Evolutionary conservation across 2,797 vertebrate species (phyloP).

Genomic region (Gobio occitaniae): DNA sequence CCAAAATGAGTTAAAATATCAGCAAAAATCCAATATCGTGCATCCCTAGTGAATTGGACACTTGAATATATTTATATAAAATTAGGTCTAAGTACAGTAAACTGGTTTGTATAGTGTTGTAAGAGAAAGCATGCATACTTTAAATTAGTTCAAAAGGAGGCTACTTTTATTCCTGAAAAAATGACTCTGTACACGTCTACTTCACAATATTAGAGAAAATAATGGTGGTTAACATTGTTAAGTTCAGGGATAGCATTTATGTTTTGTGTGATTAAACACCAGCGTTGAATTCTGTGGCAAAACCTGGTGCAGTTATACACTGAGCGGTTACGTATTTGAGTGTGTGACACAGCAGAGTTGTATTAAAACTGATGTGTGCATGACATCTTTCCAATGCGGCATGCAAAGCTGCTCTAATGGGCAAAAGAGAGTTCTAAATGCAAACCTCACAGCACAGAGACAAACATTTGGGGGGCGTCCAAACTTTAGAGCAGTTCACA

Average conservation of each 20-base stretch:
- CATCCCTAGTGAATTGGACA: not conserved
- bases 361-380: not conserved
- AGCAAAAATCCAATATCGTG: too few relatives aligned
- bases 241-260: not conserved
- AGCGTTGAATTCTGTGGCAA: not conserved
- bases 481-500: slow-evolving; percentile 21
- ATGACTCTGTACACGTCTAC: not conserved
- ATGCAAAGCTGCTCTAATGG: slow-evolving; percentile 1
- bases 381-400: not conserved
- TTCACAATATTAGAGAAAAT: not conserved
- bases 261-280: not conserved
- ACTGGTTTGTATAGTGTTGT: not conserved
- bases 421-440: not conserved
- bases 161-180: not conserved
- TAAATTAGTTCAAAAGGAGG: not conserved
- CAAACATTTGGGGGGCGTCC: not conserved
- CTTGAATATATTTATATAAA: not conserved
- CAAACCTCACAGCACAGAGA: slow-evolving; percentile 17
- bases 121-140: not conserved
- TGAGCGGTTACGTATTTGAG: not conserved
- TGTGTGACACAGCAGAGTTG: not conserved
- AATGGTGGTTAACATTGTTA: not conserved
- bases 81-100: not conserved
- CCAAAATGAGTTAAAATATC: too few relatives aligned
- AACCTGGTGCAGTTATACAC: not conserved